Evolutionary conservation across 30 jellyfish, hydroid and myxozoan genomes (phyloP).

Genomic region (Cassiopea xamachana): DNA sequence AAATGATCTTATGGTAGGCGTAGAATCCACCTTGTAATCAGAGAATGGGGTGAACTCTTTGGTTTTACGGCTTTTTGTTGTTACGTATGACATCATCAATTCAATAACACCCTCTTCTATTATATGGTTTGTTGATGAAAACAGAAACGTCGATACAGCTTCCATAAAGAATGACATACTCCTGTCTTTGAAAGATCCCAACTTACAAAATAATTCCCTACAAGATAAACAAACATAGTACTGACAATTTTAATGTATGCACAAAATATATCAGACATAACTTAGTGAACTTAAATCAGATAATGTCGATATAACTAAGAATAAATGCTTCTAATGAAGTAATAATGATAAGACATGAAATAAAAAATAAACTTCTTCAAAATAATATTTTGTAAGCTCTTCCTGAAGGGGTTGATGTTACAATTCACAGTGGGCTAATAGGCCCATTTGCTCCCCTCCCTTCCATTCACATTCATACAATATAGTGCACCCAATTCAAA

Average conservation of each 20-base stretch:
- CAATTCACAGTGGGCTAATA: too few relatives aligned
- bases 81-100: constrained; percentile 60
- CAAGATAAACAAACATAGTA: neutral
- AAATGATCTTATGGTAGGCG: constrained; percentile 84
- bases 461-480: too few relatives aligned
- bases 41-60: constrained; percentile 73
- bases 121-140: constrained; percentile 27
- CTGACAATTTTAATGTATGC: neutral
- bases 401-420: too few relatives aligned
- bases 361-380: too few relatives aligned
- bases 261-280: neutral
- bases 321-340: too few relatives aligned
- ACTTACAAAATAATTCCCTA: constrained; percentile 25
- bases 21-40: constrained; percentile 79
- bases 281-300: too few relatives aligned
- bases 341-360: too few relatives aligned
- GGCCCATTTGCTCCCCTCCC: too few relatives aligned
- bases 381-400: too few relatives aligned
- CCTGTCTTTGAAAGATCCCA: constrained; percentile 49
- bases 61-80: constrained; percentile 46
- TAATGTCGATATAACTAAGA: too few relatives aligned
- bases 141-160: constrained; percentile 69
- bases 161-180: constrained; percentile 71
- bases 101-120: constrained; percentile 45
- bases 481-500: too few relatives aligned